phyloP scores from a whole-genome alignment of 2,797 vertebrate genomes.

The Gallinago nigripennis region DNA sequence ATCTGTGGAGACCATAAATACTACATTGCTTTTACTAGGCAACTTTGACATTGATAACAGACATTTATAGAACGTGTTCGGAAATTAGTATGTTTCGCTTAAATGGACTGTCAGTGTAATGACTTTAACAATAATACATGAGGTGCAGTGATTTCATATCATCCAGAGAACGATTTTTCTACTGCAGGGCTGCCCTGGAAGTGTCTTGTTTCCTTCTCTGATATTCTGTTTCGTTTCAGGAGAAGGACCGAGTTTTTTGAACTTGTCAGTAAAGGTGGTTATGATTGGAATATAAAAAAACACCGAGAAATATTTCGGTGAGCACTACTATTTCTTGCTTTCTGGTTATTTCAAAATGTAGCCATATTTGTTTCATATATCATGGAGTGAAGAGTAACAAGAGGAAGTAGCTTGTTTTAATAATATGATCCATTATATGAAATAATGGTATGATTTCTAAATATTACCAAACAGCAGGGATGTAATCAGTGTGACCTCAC shows the following conservation, averaged over 20 bases:
- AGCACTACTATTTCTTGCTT: conserved; percentile 24
- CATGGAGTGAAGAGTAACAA: background rate
- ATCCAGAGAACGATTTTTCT: conserved; percentile 45
- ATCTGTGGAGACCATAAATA: conserved; percentile 46
- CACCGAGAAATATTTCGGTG: conserved; percentile 95
- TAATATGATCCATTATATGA: background rate
- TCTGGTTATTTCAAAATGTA: conserved; percentile 23
- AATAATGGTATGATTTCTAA: background rate
- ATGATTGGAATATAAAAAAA: conserved; percentile 93
- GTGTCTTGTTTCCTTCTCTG: conserved; percentile 45
- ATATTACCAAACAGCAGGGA: background rate
- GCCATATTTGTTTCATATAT: background rate
- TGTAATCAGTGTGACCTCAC: background rate
- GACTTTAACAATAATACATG: conserved; percentile 71
- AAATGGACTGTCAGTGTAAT: conserved; percentile 72
- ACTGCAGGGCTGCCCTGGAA: conserved; percentile 44
- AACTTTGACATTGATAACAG: conserved; percentile 55
- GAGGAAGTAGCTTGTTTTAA: background rate
- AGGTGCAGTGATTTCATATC: conserved; percentile 33
- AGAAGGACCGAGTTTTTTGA: conserved; percentile 95
- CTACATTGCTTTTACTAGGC: conserved; percentile 42
- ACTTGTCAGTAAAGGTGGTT: conserved; percentile 92
- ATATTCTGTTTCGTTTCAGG: conserved; percentile 77
- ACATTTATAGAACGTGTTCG: conserved; percentile 59
- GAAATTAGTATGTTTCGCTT: conserved; percentile 74